Conservation (phyloP, 2,888 invertebrate species). For the Orthosia cruda region DNA sequence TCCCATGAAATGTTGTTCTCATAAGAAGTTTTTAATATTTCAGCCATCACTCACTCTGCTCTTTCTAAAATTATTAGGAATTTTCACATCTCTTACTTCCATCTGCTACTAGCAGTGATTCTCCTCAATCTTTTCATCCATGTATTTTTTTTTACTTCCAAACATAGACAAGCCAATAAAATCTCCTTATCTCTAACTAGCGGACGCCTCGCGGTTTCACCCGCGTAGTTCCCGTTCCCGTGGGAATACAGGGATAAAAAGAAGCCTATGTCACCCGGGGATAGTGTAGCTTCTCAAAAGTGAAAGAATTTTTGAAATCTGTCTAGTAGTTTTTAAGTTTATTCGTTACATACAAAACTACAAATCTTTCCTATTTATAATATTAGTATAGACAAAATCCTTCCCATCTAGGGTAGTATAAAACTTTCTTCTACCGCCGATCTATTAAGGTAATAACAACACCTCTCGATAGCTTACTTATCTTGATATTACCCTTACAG, state of each 20-base stretch:
- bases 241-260: too few species aligned
- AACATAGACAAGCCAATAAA: background rate
- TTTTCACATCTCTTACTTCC: background rate
- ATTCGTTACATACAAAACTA: too few species aligned
- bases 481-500: constrained; percentile 50
- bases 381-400: too few species aligned
- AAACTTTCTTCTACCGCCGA: background rate
- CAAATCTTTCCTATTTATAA: too few species aligned
- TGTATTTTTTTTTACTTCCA: background rate
- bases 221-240: too few species aligned
- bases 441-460: constrained; percentile 54
- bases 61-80: background rate
- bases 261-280: too few species aligned
- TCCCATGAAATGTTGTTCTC: background rate
- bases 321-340: too few species aligned
- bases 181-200: background rate
- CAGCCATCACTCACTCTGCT: background rate
- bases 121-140: background rate
- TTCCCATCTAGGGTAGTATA: background rate
- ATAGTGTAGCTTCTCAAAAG: too few species aligned
- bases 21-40: background rate
- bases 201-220: too few species aligned
- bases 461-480: constrained; percentile 56
- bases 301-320: too few species aligned
- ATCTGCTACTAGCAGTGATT: background rate